These are phyloP conservation scores for Ophraella communa DNA, from an alignment of 2,888 invertebrate species.

Conservation along the genomic window DNA sequence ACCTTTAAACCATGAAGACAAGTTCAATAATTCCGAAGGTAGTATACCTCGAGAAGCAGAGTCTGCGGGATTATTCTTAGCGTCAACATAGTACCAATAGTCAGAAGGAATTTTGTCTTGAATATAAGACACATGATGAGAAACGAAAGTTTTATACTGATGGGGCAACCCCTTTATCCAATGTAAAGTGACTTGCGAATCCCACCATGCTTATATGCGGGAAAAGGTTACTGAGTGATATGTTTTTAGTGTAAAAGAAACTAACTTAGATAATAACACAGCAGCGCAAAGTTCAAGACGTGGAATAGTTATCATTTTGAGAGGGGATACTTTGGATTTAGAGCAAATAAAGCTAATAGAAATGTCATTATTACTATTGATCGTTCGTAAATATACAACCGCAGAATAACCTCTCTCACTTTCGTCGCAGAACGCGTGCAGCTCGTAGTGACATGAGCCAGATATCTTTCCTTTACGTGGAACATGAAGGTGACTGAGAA, in stretches of 20 bases:
- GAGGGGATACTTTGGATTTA: not conserved
- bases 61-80: not conserved
- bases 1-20: not conserved
- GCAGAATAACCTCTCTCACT: slow-evolving; percentile 9
- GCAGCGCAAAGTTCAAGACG: not conserved
- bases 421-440: too few relatives aligned
- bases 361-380: not conserved
- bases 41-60: not conserved
- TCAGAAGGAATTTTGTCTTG: not conserved
- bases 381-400: not conserved
- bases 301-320: not conserved
- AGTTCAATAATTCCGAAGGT: not conserved
- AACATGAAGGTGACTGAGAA: too few relatives aligned
- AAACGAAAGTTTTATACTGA: slow-evolving; percentile 17
- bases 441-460: too few relatives aligned
- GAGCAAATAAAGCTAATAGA: not conserved
- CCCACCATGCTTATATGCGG: slow-evolving; percentile 1
- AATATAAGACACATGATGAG: not conserved
- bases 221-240: slow-evolving; percentile 1
- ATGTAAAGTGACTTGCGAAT: slow-evolving; percentile 2
- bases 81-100: not conserved
- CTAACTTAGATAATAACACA: slow-evolving; percentile 8
- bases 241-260: not conserved
- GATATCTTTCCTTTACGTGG: too few relatives aligned
- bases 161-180: slow-evolving; percentile 32